phyloP scores from a whole-genome alignment of 2,797 vertebrate genomes.

The Todus mexicanus region DNA sequence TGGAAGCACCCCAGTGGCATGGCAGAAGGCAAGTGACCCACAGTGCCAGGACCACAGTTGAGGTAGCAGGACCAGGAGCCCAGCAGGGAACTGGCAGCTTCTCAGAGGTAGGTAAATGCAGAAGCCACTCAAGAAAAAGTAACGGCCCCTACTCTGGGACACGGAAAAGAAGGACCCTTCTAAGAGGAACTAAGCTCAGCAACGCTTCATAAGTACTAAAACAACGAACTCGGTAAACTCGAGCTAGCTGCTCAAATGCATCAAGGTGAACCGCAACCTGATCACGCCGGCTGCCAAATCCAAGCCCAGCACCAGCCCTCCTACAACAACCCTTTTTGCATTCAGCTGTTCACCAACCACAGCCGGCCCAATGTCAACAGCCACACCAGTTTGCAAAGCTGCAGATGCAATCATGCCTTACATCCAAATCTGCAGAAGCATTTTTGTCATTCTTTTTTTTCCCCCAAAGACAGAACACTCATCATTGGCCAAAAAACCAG shows the following conservation, averaged over 20 bases:
- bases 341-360: neutral
- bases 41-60: fast-evolving
- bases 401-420: neutral
- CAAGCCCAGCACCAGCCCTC: neutral
- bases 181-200: neutral
- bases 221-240: neutral
- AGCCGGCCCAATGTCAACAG: neutral
- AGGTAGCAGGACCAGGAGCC: neutral
- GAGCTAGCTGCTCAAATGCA: neutral
- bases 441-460: neutral
- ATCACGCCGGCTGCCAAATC: fast-evolving
- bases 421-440: neutral
- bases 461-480: neutral
- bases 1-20: neutral
- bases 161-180: neutral
- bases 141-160: neutral
- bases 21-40: neutral
- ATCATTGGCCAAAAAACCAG: neutral
- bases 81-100: neutral
- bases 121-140: neutral
- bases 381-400: neutral
- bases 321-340: neutral
- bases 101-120: neutral
- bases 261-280: neutral
- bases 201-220: neutral